phyloP scores from a whole-genome alignment of 2,888 invertebrate species.

The Stenoptilia bipunctidactyla region DNA sequence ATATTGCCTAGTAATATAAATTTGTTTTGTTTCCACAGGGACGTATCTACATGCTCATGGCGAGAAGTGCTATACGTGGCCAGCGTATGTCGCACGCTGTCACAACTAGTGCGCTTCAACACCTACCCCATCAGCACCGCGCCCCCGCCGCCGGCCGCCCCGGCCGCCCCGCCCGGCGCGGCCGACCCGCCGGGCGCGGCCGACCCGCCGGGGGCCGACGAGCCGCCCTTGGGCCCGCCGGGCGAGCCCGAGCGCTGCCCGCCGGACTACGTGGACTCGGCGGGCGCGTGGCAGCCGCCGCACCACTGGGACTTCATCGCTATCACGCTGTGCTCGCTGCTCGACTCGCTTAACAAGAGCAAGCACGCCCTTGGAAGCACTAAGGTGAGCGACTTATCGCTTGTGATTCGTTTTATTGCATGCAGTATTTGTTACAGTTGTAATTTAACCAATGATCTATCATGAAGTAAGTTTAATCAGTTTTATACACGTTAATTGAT shows the following conservation, averaged over 20 bases:
- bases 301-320: constrained; percentile 82
- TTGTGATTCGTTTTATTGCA: too few species aligned
- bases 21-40: too few species aligned
- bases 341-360: constrained; percentile 60
- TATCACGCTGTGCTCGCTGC: constrained; percentile 78
- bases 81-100: too few species aligned
- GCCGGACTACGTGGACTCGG: constrained; percentile 20
- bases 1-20: too few species aligned
- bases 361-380: constrained; percentile 42
- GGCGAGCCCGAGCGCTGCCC: constrained; percentile 18
- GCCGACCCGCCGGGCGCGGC: background rate
- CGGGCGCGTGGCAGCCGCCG: constrained; percentile 20
- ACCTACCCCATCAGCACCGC: too few species aligned
- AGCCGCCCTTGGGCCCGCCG: constrained; percentile 2
- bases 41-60: too few species aligned
- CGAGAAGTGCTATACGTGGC: too few species aligned
- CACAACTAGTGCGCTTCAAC: too few species aligned
- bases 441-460: too few species aligned
- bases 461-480: too few species aligned
- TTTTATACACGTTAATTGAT: too few species aligned
- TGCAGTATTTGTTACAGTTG: too few species aligned
- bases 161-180: background rate
- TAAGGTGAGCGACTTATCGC: constrained; percentile 68
- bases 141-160: background rate
- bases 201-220: background rate